A percentile compares a stretch with the other conserved stretches of the same genome.
Evolutionary conservation across 2,797 vertebrate genomes (phyloP).

Genomic region (Microctenopoma steveboyesi): DNA sequence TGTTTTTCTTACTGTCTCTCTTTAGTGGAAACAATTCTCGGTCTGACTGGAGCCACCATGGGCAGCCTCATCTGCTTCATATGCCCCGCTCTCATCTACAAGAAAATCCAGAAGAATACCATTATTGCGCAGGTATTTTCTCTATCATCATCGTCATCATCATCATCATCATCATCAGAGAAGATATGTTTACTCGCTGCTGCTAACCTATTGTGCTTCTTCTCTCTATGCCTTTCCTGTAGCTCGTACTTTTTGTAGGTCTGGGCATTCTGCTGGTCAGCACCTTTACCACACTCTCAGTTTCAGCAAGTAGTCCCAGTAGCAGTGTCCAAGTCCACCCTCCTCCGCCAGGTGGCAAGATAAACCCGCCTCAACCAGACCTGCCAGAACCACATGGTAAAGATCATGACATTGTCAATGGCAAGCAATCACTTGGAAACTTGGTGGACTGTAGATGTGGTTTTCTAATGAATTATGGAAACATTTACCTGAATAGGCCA

Average conservation of each 20-base stretch:
- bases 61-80: conserved; percentile 99
- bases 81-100: conserved; percentile 96
- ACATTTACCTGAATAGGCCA: conserved; percentile 52
- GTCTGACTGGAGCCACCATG: conserved; percentile 97
- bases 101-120: conserved; percentile 92
- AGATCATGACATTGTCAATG: conserved; percentile 46
- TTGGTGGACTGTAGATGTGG: conserved; percentile 58
- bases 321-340: conserved; percentile 71
- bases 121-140: conserved; percentile 88
- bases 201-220: conserved; percentile 9
- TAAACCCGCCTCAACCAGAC: conserved; percentile 61
- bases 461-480: conserved; percentile 67
- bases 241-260: conserved; percentile 95
- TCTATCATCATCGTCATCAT: neutral
- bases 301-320: conserved; percentile 76
- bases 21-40: conserved; percentile 95
- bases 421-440: conserved; percentile 49
- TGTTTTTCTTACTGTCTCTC: conserved; percentile 10
- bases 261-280: conserved; percentile 94
- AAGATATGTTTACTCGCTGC: neutral
- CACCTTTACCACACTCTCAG: conserved; percentile 92
- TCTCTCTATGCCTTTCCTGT: conserved; percentile 16
- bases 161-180: neutral
- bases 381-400: conserved; percentile 83
- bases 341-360: conserved; percentile 64